Base-by-base conservation (phyloP, 2,113 vertebrate genomes). In the Athene cunicularia region DNA sequence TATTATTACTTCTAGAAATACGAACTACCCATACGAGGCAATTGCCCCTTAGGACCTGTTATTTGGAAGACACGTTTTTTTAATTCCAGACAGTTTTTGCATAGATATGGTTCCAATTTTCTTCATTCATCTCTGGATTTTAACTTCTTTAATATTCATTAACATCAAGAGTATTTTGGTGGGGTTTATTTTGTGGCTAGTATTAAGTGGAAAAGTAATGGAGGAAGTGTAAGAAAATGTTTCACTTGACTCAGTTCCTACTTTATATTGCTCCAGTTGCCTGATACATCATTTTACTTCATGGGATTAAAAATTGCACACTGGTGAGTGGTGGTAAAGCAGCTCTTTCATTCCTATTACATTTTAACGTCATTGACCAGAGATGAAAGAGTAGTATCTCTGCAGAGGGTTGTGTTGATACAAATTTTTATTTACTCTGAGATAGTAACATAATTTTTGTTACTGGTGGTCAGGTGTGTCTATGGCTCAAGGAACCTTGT, bases 1-100 rank as follows among this genome's bases (percentile, higher is more conserved):
- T 80, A 80, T 58, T 41, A 82, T 22, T 90, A 95, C 68, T 84
- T 86, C 75, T 33, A 90, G 59, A 93, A 96, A 67, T 77, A 80
- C 66, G 41, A 94, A n/a, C 55, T 92, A 93, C 26, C 64, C 67
- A 43, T 33, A 50, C 12, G 45, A 84, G 53, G 71, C 39, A 90
- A 90, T 76, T 87, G 30, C 17, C 26, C 55, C 26, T 37, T 70
- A 83, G 58, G 50, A 93, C 45, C n/a, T 76, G 55, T 58, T 90
- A 68, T 80, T 88, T 88, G 96, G 92, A 96, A 97, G 95, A 97
- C 92, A 62, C 1, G 11, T 12, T 28, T 58, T 86, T 95, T 95
- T 90, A 76, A 86, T 88, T 86, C 0, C 8, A 63, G 86, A 59
- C 41, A 80, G 28, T 30, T 93, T 91, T 90, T 97, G 90, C 91